phyloP scores from a whole-genome alignment of 2,888 invertebrate genomes.

The Pachymerium ferrugineum region DNA sequence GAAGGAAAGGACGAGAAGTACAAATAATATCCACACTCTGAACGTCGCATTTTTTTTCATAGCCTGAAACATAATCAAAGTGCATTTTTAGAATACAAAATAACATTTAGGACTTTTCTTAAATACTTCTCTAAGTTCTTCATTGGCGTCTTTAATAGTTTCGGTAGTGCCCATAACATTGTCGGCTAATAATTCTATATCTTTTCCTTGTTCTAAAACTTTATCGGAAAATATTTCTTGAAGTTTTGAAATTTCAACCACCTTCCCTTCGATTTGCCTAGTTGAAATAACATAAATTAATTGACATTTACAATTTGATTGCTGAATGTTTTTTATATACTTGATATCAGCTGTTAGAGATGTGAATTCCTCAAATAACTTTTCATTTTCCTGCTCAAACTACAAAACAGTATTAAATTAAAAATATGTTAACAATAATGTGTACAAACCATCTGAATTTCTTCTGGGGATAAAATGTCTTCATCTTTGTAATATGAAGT shows the following conservation, averaged over 20 bases:
- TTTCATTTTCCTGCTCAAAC: slow-evolving; percentile 85
- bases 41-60: slow-evolving; percentile 95
- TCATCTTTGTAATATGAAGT: background rate
- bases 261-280: slow-evolving; percentile 60
- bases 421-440: background rate
- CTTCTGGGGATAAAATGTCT: slow-evolving; percentile 65
- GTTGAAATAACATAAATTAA: slow-evolving; percentile 33
- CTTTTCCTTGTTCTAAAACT: slow-evolving; percentile 87
- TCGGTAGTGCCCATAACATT: slow-evolving; percentile 88
- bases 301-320: background rate
- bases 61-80: slow-evolving; percentile 53
- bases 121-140: slow-evolving; percentile 76
- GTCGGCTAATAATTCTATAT: slow-evolving; percentile 82
- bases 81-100: slow-evolving; percentile 6
- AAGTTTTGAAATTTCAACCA: slow-evolving; percentile 88
- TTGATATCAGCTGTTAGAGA: slow-evolving; percentile 84
- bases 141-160: slow-evolving; percentile 93
- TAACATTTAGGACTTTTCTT: background rate
- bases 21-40: slow-evolving; percentile 89
- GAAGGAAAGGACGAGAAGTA: slow-evolving; percentile 91
- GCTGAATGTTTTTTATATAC: slow-evolving; percentile 57
- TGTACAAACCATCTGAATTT: slow-evolving; percentile 66
- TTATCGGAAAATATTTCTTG: slow-evolving; percentile 94
- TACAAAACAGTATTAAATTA: slow-evolving; percentile 36
- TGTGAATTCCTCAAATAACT: slow-evolving; percentile 78